Percentiles rank a stretch among this genome's conserved stretches.
Evolutionary conservation across 2,797 vertebrate genomes (phyloP).

Genomic region (Amphiprion clarkii): DNA sequence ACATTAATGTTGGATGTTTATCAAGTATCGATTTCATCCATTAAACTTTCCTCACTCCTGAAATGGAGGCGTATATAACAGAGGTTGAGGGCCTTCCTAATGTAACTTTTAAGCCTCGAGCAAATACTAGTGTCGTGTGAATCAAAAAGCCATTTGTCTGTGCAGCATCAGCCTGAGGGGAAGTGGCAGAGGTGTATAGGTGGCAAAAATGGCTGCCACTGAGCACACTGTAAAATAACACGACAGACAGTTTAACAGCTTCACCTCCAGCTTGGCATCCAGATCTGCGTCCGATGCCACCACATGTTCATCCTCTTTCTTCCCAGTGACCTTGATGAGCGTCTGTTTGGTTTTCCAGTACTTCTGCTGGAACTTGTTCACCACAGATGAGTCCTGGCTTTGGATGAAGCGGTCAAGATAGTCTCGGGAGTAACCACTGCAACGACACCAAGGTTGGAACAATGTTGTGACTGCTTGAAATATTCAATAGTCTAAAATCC

Average conservation of each 20-base stretch:
- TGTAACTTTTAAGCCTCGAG: constrained; percentile 34
- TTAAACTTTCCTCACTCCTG: constrained; percentile 22
- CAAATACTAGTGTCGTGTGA: constrained; percentile 32
- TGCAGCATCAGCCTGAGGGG: constrained; percentile 25
- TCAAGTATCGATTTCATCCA: constrained; percentile 48
- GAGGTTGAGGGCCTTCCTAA: constrained; percentile 3
- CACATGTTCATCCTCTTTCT: constrained; percentile 90
- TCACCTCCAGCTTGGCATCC: constrained; percentile 88
- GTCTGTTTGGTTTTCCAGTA: constrained; percentile 92
- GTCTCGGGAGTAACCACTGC: constrained; percentile 89
- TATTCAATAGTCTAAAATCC: neutral
- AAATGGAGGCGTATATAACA: constrained; percentile 22
- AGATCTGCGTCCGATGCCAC: constrained; percentile 90
- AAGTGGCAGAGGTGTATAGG: constrained; percentile 1
- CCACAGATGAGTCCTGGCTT: constrained; percentile 93
- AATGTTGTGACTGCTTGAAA: neutral
- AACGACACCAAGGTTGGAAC: constrained; percentile 21
- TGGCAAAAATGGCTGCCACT: too few species aligned
- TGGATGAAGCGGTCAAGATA: constrained; percentile 91
- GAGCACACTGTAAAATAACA: too few species aligned
- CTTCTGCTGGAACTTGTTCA: constrained; percentile 96
- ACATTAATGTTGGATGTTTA: constrained; percentile 39
- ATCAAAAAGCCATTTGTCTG: constrained; percentile 65
- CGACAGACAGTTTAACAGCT: too few species aligned
- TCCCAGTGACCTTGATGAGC: constrained; percentile 90